A percentile compares a stretch with the other conserved stretches of the same genome.
Evolutionary conservation across 2,797 vertebrate genomes (phyloP).

Genomic region (Crax fasciolata): DNA sequence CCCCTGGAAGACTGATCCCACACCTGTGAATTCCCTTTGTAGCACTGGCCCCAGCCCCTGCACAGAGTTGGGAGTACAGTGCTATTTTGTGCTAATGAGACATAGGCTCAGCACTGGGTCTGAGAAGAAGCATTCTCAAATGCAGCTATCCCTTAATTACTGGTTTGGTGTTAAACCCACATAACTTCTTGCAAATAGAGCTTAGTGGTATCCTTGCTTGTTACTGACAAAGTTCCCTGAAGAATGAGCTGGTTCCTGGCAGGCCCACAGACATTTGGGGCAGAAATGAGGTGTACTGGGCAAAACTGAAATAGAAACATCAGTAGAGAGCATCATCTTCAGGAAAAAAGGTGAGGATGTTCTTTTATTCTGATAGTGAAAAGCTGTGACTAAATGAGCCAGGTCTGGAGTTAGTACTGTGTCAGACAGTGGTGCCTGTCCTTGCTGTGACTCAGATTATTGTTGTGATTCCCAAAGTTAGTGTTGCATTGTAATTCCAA

Average conservation of each 20-base stretch:
- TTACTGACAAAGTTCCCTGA: not conserved
- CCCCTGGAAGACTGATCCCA: not conserved
- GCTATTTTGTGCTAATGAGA: not conserved
- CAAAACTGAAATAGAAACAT: not conserved
- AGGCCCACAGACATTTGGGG: not conserved
- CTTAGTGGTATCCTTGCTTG: not conserved
- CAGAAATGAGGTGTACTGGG: not conserved
- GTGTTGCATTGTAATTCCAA: not conserved
- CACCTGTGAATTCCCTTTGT: not conserved
- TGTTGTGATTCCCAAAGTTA: not conserved
- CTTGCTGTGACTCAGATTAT: not conserved
- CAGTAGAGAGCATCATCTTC: not conserved
- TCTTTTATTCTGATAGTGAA: not conserved
- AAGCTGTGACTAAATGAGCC: not conserved
- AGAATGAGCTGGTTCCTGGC: not conserved
- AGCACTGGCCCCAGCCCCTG: not conserved
- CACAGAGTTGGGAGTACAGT: not conserved
- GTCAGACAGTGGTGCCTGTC: not conserved
- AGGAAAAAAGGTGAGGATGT: not conserved
- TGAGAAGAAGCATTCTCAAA: not conserved
- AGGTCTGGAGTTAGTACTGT: not conserved
- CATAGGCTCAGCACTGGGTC: rapidly evolving
- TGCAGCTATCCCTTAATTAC: rapidly evolving
- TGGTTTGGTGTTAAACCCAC: not conserved
- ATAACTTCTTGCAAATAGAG: rapidly evolving